Evolutionary conservation across 2,113 vertebrate genomes (phyloP).

Genomic region (Typhlomys cinereus): DNA sequence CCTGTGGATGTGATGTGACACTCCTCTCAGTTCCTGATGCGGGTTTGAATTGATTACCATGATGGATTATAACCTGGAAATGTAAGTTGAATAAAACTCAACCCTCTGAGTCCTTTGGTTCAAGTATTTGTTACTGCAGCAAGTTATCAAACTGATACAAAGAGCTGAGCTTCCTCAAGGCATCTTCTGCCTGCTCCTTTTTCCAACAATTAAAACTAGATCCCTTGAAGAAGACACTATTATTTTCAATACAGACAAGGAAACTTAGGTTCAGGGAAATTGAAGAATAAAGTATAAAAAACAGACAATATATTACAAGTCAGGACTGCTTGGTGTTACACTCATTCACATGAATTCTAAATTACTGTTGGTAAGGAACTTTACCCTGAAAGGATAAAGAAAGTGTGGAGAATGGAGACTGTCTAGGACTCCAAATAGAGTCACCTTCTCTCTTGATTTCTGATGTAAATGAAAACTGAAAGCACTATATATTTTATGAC

Average conservation of each 20-base stretch:
- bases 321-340: background rate
- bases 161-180: background rate
- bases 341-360: background rate
- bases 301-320: background rate
- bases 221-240: background rate
- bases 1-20: no score
- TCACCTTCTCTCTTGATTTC: background rate
- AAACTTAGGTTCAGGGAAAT: background rate
- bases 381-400: no score
- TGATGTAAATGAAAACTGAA: background rate
- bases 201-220: background rate
- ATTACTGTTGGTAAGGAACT: background rate
- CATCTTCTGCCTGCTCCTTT: background rate
- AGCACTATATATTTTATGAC: background rate
- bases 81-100: no score
- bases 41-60: no score
- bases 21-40: no score
- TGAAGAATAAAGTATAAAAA: background rate
- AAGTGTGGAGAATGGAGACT: no score
- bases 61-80: no score
- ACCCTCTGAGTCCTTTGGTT: no score
- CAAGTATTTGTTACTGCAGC: no score
- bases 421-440: background rate
- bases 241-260: slow-evolving; percentile 10
- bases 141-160: no score